Percentiles rank a stretch among this genome's conserved stretches.
phyloP scores from a whole-genome alignment of 2,113 vertebrate species.

The Ellobius talpinus region DNA sequence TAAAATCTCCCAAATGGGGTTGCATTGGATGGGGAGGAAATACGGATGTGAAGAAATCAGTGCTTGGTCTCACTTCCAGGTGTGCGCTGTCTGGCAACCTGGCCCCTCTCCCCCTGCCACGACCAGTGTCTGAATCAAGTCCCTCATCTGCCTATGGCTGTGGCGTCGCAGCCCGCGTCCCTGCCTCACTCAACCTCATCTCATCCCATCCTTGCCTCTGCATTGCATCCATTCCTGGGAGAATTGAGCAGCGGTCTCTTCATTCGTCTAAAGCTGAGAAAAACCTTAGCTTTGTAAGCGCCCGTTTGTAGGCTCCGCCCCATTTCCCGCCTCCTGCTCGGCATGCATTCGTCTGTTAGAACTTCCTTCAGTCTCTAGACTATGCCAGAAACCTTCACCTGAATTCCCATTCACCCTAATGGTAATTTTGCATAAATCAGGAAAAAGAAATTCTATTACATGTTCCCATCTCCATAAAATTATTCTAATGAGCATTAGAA shows the following conservation, averaged over 20 bases:
- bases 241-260: background rate
- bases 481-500: background rate
- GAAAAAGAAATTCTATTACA: background rate
- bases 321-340: background rate
- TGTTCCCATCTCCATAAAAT: background rate
- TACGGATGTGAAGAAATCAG: background rate
- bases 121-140: background rate
- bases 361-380: background rate
- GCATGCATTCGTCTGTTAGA: background rate
- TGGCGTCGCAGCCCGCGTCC: background rate
- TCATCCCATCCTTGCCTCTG: background rate
- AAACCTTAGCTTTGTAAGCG: background rate
- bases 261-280: background rate
- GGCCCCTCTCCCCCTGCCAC: background rate
- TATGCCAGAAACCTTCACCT: background rate
- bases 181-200: background rate
- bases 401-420: background rate
- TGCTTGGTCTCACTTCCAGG: background rate
- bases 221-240: background rate
- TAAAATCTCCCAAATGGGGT: background rate
- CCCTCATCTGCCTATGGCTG: background rate
- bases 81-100: background rate
- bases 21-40: background rate
- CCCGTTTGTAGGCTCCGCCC: background rate
- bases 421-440: conserved; percentile 1